Evolutionary conservation across 2,113 vertebrate genomes (phyloP), one percentile per base, ranked within the genome.

Genomic region (Coreoperca whiteheadi): DNA sequence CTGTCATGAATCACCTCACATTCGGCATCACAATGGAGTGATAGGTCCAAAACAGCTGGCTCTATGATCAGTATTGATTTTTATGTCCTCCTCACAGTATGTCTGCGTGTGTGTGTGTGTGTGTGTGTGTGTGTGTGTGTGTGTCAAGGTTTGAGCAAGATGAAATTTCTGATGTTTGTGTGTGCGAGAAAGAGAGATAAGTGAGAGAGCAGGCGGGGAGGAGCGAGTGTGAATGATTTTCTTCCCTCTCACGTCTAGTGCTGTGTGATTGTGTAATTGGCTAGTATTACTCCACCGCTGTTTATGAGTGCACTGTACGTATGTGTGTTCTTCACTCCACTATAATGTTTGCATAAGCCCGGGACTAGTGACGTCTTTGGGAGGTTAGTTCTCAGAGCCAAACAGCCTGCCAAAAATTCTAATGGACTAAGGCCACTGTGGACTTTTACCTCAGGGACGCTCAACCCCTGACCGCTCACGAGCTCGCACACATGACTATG

Each of bases 51-150:
- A 94, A 94, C 92, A 93, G 90, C 91, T 90, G 92, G 89, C 77
- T 78, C 73, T 89, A 89, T 91, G 91, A 94, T 94, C 91, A 89
- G 82, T 90, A 94, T 94, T 91, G 94, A 94, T 94, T 92, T 90
- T 66, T 54, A 85, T 82, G 85, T 91, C 79, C 57, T 78, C 54
- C 63, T 71, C 69, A 23, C 74, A 2, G 53, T 74, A 0, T 64
- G 67, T 72, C 32, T 46, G 43, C 66, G 60, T 53, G 61, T 80
- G 28, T 73, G 12, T 77, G 48, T 53, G 25, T 69, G 18, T 74
- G 46, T 46, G n/a, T 54, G 63, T 39, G 39, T 39, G 7, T 39
- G 37, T 39, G 37, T 39, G 59, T 65, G 39, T 32, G n/a, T 71
- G 32, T 68, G 59, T 68, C 25, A 28, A 60, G 51, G 56, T 83